Evolutionary conservation across 2,113 vertebrate genomes (phyloP), one percentile per base, ranked within the genome.

Genomic region (Cololabis saira): DNA sequence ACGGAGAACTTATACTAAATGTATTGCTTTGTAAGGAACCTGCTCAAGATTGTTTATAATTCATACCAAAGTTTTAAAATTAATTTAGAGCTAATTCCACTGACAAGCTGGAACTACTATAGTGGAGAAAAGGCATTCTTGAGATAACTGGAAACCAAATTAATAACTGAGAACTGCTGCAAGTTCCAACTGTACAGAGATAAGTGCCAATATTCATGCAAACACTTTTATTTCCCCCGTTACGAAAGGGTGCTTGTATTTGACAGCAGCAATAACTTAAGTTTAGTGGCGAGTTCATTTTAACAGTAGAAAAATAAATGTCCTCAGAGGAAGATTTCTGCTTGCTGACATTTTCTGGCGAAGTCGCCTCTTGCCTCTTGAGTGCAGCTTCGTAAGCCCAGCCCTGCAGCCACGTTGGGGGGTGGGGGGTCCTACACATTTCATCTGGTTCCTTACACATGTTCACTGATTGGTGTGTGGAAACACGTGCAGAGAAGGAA

Each of bases 361-460:
- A 40, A 7, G 57, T 52, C 53, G 18, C 58, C 27, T 45, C 68
- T 69, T 69, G 55, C 55, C 73, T 55, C 76, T 30, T 27, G 51
- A 64, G 48, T 22, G 44, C 5, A 1, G 11, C 64, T 62, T 45
- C 4, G 19, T 42, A 57, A 51, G 41, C 15, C 66, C 2, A 9
- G 40, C 70, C 27, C 19, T 2, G 16, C 42, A 45, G 60, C n/a
- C 9, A 3, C 40, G 41, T 59, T 30, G 57, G 48, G 52, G 56
- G 56, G 72, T 69, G 73, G 40, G 2, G 50, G n/a, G 7, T n/a
- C 8, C 44, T n/a, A 30, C 67, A 16, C 15, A 63, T 61, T 75
- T 77, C 72, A 58, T 63, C 62, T 47, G 55, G 22, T 14, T 42
- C 44, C 76, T 66, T 80, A 67, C 70, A 65, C 69, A 69, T 47